Evolutionary conservation across 1,140 invertebrate species (phyloP).

Genomic region (Saccostrea glomerata): DNA sequence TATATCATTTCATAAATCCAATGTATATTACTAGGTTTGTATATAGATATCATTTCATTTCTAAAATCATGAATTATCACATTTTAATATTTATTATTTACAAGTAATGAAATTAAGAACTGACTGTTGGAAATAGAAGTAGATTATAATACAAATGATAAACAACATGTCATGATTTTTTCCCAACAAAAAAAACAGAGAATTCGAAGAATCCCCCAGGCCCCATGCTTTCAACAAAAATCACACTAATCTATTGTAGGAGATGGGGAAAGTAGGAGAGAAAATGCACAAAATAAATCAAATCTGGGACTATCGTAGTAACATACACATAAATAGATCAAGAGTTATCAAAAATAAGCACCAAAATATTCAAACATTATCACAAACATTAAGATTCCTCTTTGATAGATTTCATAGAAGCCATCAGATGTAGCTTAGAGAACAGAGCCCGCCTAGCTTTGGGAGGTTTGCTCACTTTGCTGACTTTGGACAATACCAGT

Average conservation of each 20-base stretch:
- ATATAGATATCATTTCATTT: too few relatives aligned
- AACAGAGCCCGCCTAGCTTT: constrained; percentile 1
- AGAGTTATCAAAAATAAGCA: not conserved
- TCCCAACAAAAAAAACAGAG: not conserved
- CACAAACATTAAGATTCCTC: constrained; percentile 15
- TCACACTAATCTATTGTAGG: not conserved
- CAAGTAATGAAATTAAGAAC: not conserved
- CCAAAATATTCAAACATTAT: not conserved
- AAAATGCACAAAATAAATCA: not conserved
- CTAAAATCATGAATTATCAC: not conserved
- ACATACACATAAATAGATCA: not conserved
- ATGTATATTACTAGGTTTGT: not conserved
- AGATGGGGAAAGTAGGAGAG: not conserved
- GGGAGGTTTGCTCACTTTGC: not conserved
- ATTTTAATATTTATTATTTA: not conserved
- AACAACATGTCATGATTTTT: constrained; percentile 16
- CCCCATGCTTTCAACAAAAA: not conserved
- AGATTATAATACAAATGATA: not conserved
- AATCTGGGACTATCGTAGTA: not conserved
- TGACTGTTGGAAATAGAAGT: constrained; percentile 2
- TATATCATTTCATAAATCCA: not conserved
- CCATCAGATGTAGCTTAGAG: constrained; percentile 2
- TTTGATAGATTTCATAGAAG: constrained; percentile 29
- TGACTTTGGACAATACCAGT: not conserved
- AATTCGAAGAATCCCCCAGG: not conserved